Evolutionary conservation across 2,888 invertebrate species (phyloP).

Genomic region (Drosophila sordidula): DNA sequence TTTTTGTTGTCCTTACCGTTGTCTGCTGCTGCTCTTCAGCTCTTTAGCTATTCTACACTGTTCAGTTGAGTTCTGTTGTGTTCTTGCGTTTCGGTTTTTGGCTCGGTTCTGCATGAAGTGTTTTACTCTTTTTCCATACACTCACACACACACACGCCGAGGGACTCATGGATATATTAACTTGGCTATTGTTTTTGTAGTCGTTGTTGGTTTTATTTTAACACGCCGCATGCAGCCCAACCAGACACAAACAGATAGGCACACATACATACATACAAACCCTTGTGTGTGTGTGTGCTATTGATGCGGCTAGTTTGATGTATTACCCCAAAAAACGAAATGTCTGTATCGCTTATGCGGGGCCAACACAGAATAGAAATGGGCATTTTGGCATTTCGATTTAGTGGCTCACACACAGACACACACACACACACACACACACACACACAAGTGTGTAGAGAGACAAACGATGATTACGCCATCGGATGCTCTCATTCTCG

Average conservation of each 20-base stretch:
- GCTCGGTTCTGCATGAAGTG: conserved; percentile 79
- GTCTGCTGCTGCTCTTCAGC: conserved; percentile 24
- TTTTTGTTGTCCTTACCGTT: conserved; percentile 54
- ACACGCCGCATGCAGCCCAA: conserved; percentile 75
- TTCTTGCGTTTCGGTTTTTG: conserved; percentile 61
- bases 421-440: conserved; percentile 1
- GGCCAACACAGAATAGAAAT: conserved; percentile 79
- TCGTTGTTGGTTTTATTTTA: conserved; percentile 78
- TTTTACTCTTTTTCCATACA: conserved; percentile 73
- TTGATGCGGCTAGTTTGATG: conserved; percentile 84
- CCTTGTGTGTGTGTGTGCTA: conserved; percentile 65
- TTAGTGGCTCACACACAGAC: conserved; percentile 68
- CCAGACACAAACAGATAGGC: conserved; percentile 26
- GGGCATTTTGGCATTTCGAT: conserved; percentile 82
- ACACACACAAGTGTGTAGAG: conserved; percentile 35
- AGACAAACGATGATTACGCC: conserved; percentile 82
- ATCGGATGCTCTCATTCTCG: conserved; percentile 76
- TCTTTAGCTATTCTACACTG: conserved; percentile 7
- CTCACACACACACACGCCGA: conserved; percentile 16
- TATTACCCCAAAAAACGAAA: conserved; percentile 82
- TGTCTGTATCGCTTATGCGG: conserved; percentile 82
- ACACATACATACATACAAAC: conserved; percentile 14
- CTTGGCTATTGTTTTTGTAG: conserved; percentile 76
- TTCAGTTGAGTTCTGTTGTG: conserved; percentile 21
- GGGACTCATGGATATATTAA: conserved; percentile 68